Conservation (phyloP, 2,888 invertebrate species). For the Cetonia aurata region DNA sequence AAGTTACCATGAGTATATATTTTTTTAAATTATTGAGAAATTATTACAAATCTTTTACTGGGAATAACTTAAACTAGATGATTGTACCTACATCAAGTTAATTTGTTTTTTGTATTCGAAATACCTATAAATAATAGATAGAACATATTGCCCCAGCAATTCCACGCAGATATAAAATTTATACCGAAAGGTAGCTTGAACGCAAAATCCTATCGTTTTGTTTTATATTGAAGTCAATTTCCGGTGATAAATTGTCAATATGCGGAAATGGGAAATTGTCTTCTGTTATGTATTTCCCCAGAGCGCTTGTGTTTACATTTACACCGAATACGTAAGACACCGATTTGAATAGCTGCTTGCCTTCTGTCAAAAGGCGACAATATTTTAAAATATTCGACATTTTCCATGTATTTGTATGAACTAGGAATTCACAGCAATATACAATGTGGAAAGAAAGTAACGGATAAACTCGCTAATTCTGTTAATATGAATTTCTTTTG, state of each 20-base stretch:
- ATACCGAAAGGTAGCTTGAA: constrained; percentile 33
- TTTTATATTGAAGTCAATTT: constrained; percentile 63
- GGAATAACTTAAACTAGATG: too few species aligned
- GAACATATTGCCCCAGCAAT: not conserved
- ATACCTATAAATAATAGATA: constrained; percentile 6
- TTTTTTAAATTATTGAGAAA: too few species aligned
- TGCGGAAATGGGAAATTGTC: constrained; percentile 57
- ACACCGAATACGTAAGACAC: constrained; percentile 49
- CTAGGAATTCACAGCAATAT: too few species aligned
- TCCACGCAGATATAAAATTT: constrained; percentile 21
- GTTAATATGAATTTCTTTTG: too few species aligned
- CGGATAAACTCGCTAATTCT: too few species aligned
- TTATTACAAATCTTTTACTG: too few species aligned
- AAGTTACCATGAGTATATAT: too few species aligned
- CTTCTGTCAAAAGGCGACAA: constrained; percentile 58
- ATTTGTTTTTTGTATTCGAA: too few species aligned
- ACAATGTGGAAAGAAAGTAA: too few species aligned
- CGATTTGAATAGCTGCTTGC: constrained; percentile 59
- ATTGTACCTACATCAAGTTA: too few species aligned
- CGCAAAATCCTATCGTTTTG: constrained; percentile 60
- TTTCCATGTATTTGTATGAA: constrained; percentile 50
- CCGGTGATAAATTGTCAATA: constrained; percentile 60
- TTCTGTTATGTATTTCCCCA: constrained; percentile 59
- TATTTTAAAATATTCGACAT: constrained; percentile 62
- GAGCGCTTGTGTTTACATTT: constrained; percentile 54